These are phyloP conservation scores for Phragmatobia fuliginosa DNA, from an alignment of 2,888 invertebrate species.

Conservation along the genomic window DNA sequence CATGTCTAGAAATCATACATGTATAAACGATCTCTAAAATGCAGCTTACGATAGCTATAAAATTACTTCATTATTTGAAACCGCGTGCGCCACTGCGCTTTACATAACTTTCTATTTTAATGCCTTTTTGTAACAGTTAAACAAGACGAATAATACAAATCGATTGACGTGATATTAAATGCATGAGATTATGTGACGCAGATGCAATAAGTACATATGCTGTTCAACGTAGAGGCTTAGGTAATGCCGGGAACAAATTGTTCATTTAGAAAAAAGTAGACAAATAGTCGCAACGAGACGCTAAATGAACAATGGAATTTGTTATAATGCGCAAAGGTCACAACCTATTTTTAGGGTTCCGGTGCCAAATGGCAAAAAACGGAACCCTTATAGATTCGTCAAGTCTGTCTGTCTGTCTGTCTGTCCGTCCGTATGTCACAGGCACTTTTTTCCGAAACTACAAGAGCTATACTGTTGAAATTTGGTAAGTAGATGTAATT, in stretches of 20 bases:
- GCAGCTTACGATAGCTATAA: conserved; percentile 17
- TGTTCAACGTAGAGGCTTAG: conserved; percentile 22
- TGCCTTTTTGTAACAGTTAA: conserved; percentile 33
- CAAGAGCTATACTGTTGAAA: too few species aligned
- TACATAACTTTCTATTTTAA: conserved; percentile 49
- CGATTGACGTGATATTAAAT: conserved; percentile 25
- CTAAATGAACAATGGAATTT: conserved; percentile 48
- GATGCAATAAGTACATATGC: background rate
- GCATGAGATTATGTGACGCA: conserved; percentile 14
- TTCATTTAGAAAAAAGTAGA: conserved; percentile 47
- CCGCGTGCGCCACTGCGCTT: conserved; percentile 29
- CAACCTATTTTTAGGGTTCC: conserved; percentile 25
- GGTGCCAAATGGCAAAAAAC: too few species aligned
- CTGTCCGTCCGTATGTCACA: too few species aligned
- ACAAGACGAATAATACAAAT: conserved; percentile 35
- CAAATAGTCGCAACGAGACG: conserved; percentile 43
- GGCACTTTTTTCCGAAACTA: too few species aligned
- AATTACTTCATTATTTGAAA: conserved; percentile 37
- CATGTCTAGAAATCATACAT: background rate
- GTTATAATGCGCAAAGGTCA: conserved; percentile 47
- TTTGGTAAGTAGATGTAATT: too few species aligned
- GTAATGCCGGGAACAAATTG: conserved; percentile 35
- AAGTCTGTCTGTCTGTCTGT: too few species aligned
- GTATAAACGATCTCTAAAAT: background rate
- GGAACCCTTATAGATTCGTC: too few species aligned